Evolutionary conservation across 2,113 vertebrate genomes (phyloP), one percentile per base, ranked within the genome.

Genomic region (Barbus barbus): DNA sequence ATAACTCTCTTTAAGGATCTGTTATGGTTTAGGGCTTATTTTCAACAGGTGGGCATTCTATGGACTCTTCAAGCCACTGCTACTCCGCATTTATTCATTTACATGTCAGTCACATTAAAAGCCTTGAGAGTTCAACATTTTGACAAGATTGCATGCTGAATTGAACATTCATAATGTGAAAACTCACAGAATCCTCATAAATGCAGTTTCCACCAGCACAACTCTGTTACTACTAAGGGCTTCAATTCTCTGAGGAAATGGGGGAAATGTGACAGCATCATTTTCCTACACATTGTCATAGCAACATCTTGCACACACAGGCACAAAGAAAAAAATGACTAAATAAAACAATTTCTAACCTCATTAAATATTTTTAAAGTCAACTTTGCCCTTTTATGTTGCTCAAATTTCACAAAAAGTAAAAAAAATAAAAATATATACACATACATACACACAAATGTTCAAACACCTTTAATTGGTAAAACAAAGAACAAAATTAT

Each of bases 321-420:
- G 9, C 74, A 83, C 38, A 83, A 87, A 90, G 13, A n/a, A 22
- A 78, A 86, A 91, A 90, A 8, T 88, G 91, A 90, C 79, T 76
- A 91, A 92, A 44, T 44, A 44, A 85, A 89, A 92, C 76, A 89
- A 92, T 82, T 90, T 85, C 82, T 89, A 89, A 88, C 76, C 86
- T 90, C 89, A 87, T 87, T 91, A 88, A 61, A 85, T 69, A 84
- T 31, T 83, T 38, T 83, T 48, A 22, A 38, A 69, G n/a, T 26
- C 75, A 20, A 20, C 87, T 81, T 86, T 33, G 14, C 77, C 78
- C 11, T 74, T 83, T 69, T 84, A 90, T 58, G 72, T 83, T 86
- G 26, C 38, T 78, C 5, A 58, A 28, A 38, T 89, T 63, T 90
- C 38, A 83, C 77, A 86, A 91, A 90, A n/a, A n/a, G n/a, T n/a